A percentile compares a stretch with the other conserved stretches of the same genome.
These are phyloP conservation scores for Galeopterus variegatus DNA, from an alignment of 2,113 vertebrate species.

Conservation along the genomic window DNA sequence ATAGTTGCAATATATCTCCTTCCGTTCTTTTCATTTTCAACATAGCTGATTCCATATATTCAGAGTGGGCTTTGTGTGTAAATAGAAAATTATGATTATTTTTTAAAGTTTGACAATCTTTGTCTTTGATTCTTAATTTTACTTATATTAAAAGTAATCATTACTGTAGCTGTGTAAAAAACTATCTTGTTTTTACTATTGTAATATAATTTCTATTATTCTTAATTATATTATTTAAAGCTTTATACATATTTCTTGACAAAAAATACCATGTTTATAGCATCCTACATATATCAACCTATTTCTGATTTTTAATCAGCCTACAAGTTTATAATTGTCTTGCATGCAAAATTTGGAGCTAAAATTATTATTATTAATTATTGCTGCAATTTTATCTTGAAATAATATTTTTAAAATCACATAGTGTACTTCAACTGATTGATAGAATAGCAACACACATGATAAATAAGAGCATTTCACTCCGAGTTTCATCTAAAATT, in stretches of 20 bases:
- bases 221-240: background rate
- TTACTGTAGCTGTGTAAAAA: background rate
- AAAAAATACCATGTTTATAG: background rate
- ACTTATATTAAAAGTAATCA: background rate
- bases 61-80: background rate
- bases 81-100: background rate
- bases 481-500: background rate
- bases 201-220: background rate
- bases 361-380: background rate
- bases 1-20: rapidly evolving
- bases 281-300: background rate
- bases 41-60: too few relatives aligned
- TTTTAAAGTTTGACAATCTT: background rate
- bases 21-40: background rate
- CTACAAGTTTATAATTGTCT: background rate
- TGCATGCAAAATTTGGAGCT: background rate
- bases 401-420: background rate
- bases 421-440: background rate
- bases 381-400: background rate
- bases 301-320: background rate
- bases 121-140: background rate
- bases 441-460: background rate
- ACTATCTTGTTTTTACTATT: background rate
- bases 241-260: background rate
- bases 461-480: background rate